Conservation (phyloP, 2,113 vertebrate genomes). For the Pavo muticus region DNA sequence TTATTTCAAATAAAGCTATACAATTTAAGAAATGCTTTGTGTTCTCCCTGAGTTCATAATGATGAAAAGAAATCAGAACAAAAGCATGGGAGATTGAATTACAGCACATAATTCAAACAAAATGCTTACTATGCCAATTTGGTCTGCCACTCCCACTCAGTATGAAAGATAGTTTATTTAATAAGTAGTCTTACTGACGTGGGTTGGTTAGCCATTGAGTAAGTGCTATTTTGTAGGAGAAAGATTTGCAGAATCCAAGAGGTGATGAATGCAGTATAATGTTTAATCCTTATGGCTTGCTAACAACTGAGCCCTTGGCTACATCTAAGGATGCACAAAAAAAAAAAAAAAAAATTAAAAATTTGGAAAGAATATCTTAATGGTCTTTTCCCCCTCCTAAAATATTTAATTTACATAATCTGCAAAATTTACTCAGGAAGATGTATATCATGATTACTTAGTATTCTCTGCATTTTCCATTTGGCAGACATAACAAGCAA, state of each 20-base stretch:
- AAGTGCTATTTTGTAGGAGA: neutral
- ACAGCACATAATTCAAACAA: constrained; percentile 13
- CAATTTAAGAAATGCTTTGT: neutral
- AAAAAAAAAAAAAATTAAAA: neutral
- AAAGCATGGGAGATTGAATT: constrained; percentile 34
- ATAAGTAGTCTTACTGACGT: constrained; percentile 21
- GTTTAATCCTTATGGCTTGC: neutral
- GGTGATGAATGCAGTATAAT: neutral
- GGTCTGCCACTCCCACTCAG: neutral
- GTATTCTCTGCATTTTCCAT: neutral
- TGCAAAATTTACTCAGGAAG: neutral
- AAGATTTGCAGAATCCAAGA: neutral
- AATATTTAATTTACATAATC: neutral
- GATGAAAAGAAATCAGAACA: constrained; percentile 48
- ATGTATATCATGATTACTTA: neutral
- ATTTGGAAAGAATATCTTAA: neutral
- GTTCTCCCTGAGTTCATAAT: neutral
- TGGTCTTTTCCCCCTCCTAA: neutral
- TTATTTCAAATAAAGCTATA: constrained; percentile 13
- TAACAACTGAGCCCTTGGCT: neutral
- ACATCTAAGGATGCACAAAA: neutral
- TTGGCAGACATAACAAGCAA: neutral
- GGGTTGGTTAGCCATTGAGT: neutral
- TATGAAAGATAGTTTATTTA: constrained; percentile 31
- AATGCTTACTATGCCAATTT: neutral